These are phyloP conservation scores for Echiichthys vipera DNA, from an alignment of 2,797 vertebrate species.

Conservation along the genomic window DNA sequence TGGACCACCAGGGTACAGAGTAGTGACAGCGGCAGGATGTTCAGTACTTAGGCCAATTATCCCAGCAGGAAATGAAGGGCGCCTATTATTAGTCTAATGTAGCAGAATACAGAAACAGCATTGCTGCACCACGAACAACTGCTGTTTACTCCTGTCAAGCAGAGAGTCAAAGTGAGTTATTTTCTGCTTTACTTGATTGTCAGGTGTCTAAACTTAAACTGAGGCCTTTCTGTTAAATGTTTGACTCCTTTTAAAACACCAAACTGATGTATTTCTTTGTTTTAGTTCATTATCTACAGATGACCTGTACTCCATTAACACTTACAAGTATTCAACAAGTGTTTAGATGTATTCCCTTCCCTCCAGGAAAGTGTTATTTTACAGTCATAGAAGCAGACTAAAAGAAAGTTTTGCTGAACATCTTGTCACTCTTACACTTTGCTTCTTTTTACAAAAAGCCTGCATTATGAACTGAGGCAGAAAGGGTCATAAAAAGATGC, in stretches of 20 bases:
- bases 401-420: not conserved
- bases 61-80: conserved; percentile 43
- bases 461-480: not conserved
- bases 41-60: conserved; percentile 39
- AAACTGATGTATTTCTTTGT: not conserved
- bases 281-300: not conserved
- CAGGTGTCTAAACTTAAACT: not conserved
- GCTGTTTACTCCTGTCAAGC: conserved; percentile 2
- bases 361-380: not conserved
- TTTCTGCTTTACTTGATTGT: conserved; percentile 14
- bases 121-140: not conserved
- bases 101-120: conserved; percentile 17
- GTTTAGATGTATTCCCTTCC: not conserved
- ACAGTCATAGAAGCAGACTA: not conserved
- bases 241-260: conserved; percentile 13
- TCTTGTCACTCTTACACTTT: not conserved
- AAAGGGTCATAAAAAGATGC: not conserved
- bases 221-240: not conserved
- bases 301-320: not conserved
- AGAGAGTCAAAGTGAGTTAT: not conserved
- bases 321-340: too few species aligned
- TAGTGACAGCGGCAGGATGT: conserved; percentile 27
- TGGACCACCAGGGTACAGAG: conserved; percentile 27
- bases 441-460: not conserved
- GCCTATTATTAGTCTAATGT: conserved; percentile 43